Evolutionary conservation across 2,113 vertebrate species (phyloP).

Genomic region (Eonycteris spelaea): DNA sequence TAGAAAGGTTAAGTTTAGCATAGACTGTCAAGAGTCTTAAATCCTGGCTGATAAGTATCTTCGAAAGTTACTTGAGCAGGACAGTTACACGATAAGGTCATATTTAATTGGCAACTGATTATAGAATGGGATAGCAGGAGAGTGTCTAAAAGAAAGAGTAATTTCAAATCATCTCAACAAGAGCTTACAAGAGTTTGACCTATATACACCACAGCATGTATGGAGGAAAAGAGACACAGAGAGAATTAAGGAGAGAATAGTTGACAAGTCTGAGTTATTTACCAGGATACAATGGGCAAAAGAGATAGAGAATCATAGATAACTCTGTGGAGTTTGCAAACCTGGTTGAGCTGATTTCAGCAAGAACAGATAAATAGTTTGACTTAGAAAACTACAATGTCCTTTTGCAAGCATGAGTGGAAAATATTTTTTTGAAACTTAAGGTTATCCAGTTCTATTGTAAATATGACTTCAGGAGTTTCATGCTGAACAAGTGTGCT

Average conservation of each 20-base stretch:
- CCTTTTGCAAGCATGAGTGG: not conserved
- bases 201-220: not conserved
- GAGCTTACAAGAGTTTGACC: not conserved
- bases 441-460: not conserved
- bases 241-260: not conserved
- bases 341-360: not conserved
- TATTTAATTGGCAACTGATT: not conserved
- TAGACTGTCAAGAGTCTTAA: not conserved
- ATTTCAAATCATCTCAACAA: not conserved
- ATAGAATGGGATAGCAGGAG: not conserved
- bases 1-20: not conserved
- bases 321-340: not conserved
- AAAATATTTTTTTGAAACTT: not conserved
- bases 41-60: not conserved
- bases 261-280: not conserved
- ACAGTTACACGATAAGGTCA: not conserved
- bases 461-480: not conserved
- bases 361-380: not conserved
- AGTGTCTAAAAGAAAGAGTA: not conserved
- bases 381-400: not conserved
- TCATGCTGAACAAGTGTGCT: not conserved
- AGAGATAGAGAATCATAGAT: not conserved
- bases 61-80: not conserved
- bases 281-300: not conserved
- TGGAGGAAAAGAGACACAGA: not conserved